Evolutionary conservation across 2,113 vertebrate species (phyloP), one percentile per base, ranked within the genome.

Genomic region (Harpagus bidentatus): DNA sequence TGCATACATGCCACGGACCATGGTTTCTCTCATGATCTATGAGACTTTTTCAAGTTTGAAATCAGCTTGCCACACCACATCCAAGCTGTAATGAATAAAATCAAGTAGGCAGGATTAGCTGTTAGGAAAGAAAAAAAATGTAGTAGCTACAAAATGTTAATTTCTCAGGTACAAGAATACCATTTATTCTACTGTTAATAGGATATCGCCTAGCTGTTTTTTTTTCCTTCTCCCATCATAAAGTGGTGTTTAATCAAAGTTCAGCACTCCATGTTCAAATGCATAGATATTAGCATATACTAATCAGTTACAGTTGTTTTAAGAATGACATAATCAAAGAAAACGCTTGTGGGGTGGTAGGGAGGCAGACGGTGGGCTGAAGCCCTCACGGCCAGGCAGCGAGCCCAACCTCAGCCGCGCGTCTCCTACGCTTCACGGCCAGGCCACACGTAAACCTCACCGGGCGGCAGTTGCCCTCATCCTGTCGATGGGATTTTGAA

Each of bases 341-440:
- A 62, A 73, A 52, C 0, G 0, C 22, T 7, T 1, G 1, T 4
- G 7, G 40, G 14, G 13, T 7, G 13, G 18, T 0, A 31, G 13
- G 29, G 12, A 79, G 26, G 43, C 6, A 26, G 47, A 16, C 5
- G 6, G 10, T 3, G 17, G 28, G 65, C n/a, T 31, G 9, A 9
- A 13, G 50, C 16, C 48, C 34, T 58, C 36, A 7, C 0, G 0
- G 20, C 23, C 43, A 2, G 32, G 38, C 19, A 4, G 4, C 4
- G 0, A 16, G 40, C 25, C 45, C 15, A 2, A 11, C 42, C 16
- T 16, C 19, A 0, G 4, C 22, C 7, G 2, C 0, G 5, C 29
- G 8, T 6, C 4, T 21, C 28, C 62, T 6, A 8, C 1, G 0
- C 45, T 5, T 29, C 43, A 16, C 1, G 1, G 48, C 65, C 69